Evolutionary conservation across 2,888 invertebrate genomes (phyloP).

Genomic region (Noctua pronuba): DNA sequence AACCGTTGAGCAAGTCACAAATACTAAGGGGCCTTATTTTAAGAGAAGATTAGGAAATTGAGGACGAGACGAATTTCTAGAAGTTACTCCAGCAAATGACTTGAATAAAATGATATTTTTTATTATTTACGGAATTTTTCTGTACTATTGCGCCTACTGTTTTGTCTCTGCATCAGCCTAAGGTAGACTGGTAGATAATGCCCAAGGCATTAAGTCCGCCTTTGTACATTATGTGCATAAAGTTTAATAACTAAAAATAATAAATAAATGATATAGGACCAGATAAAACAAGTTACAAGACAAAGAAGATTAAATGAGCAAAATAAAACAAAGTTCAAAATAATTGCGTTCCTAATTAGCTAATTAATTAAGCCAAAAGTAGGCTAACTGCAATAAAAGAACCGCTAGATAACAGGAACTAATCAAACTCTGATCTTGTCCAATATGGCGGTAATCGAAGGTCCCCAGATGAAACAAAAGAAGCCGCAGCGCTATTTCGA

Average conservation of each 20-base stretch:
- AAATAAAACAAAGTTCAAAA: background rate
- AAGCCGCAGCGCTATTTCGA: conserved; percentile 51
- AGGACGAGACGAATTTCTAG: background rate
- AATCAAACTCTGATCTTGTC: conserved; percentile 40
- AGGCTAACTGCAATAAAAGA: conserved; percentile 23
- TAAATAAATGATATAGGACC: no score
- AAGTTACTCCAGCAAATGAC: background rate
- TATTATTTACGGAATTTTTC: no score
- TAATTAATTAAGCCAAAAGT: conserved; percentile 15
- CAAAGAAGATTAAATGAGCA: background rate
- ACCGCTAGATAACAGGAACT: conserved; percentile 49
- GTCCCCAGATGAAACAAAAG: conserved; percentile 56
- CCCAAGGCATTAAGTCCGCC: no score
- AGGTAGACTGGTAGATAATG: no score
- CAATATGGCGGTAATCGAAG: conserved; percentile 39
- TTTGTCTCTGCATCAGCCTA: no score
- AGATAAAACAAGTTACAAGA: background rate
- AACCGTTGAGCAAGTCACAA: conserved; percentile 15
- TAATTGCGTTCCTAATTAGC: background rate
- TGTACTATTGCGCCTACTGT: no score
- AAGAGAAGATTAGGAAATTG: conserved; percentile 1
- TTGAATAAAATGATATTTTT: background rate
- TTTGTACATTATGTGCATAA: no score
- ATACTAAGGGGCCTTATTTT: conserved; percentile 27
- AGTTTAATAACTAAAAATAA: no score